Evolutionary conservation across 2,113 vertebrate species (phyloP), one percentile per base, ranked within the genome.

Genomic region (Pseudorasbora parva): DNA sequence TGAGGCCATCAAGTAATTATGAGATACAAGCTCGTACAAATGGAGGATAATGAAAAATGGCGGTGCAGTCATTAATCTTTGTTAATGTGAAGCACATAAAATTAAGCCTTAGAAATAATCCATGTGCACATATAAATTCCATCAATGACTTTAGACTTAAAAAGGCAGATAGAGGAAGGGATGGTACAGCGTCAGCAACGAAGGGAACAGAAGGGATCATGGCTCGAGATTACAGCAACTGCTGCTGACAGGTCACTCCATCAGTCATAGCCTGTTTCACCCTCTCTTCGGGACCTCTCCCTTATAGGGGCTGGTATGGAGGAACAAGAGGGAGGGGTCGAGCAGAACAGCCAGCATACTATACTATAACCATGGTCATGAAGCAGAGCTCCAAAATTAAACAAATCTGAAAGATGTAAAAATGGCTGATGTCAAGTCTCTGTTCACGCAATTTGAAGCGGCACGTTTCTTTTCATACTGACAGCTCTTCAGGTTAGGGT

Each of bases 231-330:
- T 43, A 37, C 37, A 78, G 30, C 62, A 78, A 56, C 64, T 68
- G 60, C 56, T 78, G 82, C 12, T 84, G 82, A 78, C 82, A 84
- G 82, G 47, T 78, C 62, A 68, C 82, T 78, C 74, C 64, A 68
- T 78, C 73, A 56, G 74, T 84, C 30, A 84, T 15, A 27, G 75
- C 59, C 33, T 33, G 19, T 68, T 81, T 69, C 79, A 68, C 23
- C 37, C 23, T 47, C 76, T 62, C 77, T 45, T 43, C 14, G 33
- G 37, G 49, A 47, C 45, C 57, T 75, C 30, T 56, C 15, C 74
- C 82, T 84, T 78, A 78, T 66, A 78, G 57, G 72, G 59, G 19
- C 72, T 62, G 41, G 64, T 79, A 51, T 83, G 73, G 47, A 81
- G 47, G 60, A 66, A 80, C 78, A 33, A 49, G 43, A 66, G 78